A percentile compares a stretch with the other conserved stretches of the same genome.
Conservation (phyloP, 1,140 invertebrate genomes). For the Drosophila sp. region DNA sequence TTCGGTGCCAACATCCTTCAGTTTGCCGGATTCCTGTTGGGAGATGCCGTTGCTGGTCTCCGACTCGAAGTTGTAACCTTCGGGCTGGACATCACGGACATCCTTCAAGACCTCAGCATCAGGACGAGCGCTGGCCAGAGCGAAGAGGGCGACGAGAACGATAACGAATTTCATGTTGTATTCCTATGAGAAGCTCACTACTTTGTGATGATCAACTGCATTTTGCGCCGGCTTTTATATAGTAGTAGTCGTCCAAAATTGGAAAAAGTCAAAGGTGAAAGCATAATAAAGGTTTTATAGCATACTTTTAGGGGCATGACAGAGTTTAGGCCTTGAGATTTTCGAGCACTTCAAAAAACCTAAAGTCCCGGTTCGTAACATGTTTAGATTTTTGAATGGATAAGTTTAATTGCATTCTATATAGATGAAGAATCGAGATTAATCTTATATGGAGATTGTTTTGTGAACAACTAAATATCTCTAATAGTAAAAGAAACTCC, state of each 20-base stretch:
- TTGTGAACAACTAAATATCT: too few relatives aligned
- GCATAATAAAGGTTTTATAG: background rate
- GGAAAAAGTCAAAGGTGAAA: constrained; percentile 38
- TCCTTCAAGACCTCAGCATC: background rate
- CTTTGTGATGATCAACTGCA: constrained; percentile 26
- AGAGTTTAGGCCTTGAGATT: too few relatives aligned
- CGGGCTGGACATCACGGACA: constrained; percentile 31
- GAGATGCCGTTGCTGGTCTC: constrained; percentile 63
- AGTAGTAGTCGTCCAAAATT: constrained; percentile 2
- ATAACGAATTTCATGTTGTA: constrained; percentile 71
- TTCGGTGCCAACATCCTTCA: constrained; percentile 59
- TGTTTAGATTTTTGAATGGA: too few relatives aligned
- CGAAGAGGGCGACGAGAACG: constrained; percentile 71
- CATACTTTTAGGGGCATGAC: too few relatives aligned
- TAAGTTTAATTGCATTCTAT: too few relatives aligned
- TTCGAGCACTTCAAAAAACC: too few relatives aligned
- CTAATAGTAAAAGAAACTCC: too few relatives aligned
- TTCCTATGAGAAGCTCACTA: constrained; percentile 15
- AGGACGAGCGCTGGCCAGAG: constrained; percentile 52
- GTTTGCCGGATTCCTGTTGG: constrained; percentile 37
- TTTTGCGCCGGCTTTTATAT: constrained; percentile 32
- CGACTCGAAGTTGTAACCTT: constrained; percentile 49
- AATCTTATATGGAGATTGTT: too few relatives aligned
- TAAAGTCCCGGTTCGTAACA: too few relatives aligned
- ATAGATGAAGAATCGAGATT: too few relatives aligned